Percentiles rank a stretch among this genome's conserved stretches.
These are phyloP conservation scores for Alectura lathami DNA, from an alignment of 2,113 vertebrate species.

Conservation along the genomic window DNA sequence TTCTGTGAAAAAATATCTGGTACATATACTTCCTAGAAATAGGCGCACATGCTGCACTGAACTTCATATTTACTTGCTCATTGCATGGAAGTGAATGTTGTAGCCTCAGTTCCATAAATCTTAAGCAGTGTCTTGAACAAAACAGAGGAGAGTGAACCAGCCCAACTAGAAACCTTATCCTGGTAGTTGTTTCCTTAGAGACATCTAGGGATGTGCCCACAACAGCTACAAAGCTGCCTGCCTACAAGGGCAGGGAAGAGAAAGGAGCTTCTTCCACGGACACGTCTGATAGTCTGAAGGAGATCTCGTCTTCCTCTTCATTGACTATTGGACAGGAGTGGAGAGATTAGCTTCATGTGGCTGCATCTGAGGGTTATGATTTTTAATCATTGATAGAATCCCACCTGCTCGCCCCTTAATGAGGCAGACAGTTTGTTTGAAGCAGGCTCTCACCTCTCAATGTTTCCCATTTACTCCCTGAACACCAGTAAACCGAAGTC, in stretches of 20 bases:
- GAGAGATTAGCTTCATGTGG: not conserved
- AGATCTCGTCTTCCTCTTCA: not conserved
- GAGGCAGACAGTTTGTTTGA: not conserved
- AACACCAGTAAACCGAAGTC: not conserved
- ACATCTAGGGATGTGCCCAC: fast-evolving
- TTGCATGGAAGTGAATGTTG: not conserved
- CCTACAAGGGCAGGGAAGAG: not conserved
- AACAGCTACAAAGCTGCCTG: not conserved
- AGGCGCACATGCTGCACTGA: not conserved
- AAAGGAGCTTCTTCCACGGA: not conserved
- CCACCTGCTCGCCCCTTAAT: not conserved
- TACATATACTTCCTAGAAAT: not conserved
- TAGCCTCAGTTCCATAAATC: not conserved
- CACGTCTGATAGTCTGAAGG: not conserved
- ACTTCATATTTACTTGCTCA: not conserved
- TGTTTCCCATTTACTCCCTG: not conserved
- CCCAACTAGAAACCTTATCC: not conserved
- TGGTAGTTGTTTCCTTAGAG: not conserved
- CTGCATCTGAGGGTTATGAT: not conserved
- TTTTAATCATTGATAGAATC: not conserved
- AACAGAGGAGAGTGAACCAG: not conserved
- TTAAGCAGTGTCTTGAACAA: not conserved
- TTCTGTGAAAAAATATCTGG: not conserved
- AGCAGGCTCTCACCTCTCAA: not conserved
- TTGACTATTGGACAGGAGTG: not conserved